phyloP scores from a whole-genome alignment of 2,888 invertebrate species.

The Acleris laterana region DNA sequence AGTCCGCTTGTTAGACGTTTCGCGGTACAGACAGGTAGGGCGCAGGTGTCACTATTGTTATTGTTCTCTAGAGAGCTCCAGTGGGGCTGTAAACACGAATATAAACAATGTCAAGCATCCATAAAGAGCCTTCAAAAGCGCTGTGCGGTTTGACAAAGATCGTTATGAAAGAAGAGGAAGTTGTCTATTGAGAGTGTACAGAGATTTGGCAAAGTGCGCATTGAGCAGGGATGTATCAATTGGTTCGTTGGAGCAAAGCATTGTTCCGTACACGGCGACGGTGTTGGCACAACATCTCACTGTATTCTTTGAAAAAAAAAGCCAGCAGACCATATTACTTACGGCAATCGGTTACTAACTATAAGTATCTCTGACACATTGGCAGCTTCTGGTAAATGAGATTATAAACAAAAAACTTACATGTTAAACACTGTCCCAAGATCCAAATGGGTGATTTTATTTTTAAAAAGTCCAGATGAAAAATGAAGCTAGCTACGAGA shows the following conservation, averaged over 20 bases:
- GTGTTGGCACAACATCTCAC: constrained; percentile 63
- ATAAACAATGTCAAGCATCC: constrained; percentile 64
- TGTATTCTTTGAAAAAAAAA: constrained; percentile 43
- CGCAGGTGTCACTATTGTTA: constrained; percentile 72
- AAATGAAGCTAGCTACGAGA: too few relatives aligned
- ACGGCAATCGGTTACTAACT: too few relatives aligned
- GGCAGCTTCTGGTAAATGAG: too few relatives aligned
- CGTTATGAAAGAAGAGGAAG: constrained; percentile 74
- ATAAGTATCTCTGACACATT: too few relatives aligned
- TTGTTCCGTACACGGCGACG: constrained; percentile 38
- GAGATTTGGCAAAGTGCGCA: constrained; percentile 61
- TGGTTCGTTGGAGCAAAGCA: constrained; percentile 48
- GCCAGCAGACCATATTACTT: background rate
- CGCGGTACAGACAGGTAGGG: constrained; percentile 75
- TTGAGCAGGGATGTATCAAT: constrained; percentile 64
- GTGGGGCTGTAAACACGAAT: constrained; percentile 61
- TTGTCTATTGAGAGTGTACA: constrained; percentile 55
- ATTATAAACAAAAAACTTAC: too few relatives aligned
- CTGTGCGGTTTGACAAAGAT: constrained; percentile 57
- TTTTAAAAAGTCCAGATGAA: too few relatives aligned
- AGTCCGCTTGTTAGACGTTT: constrained; percentile 74
- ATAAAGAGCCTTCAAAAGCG: constrained; percentile 48
- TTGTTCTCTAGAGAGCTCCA: constrained; percentile 46
- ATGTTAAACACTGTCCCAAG: too few relatives aligned
- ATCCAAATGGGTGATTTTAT: too few relatives aligned